Base-by-base conservation (phyloP, 2,797 vertebrate genomes). In the Leptodactylus fallax region DNA sequence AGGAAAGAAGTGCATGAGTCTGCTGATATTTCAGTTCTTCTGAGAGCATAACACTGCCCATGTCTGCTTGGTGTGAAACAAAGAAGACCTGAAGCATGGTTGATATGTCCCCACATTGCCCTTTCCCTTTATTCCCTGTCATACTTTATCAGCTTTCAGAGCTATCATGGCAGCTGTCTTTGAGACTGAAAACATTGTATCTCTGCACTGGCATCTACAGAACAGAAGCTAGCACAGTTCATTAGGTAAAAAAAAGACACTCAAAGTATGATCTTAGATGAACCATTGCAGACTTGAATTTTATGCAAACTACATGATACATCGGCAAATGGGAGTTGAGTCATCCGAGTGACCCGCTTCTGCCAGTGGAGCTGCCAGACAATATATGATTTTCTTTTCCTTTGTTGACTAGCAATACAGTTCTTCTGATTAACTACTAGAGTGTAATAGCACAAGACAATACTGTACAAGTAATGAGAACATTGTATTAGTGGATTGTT, bases 271-370 rank as follows among this genome's bases (percentile, higher is more conserved):
- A 82, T 80, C 27, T 74, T 82, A 67, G 45, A 55, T 27, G 27
- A 67, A 65, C 53, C 51, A 69, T 79, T 72, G 11, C 19, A 55
- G 79, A 23, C n/a, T 61, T 45, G n/a, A n/a, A 71, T 55, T 81
- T 69, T 81, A 76, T 87, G 56, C 85, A 87, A 79, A 79, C 61
- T 71, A 36, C 47, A 71, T 80, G 77, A 86, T 55, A 69, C 63
- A 56, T 71, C 23, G 36, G 85, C 47, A 63, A 56, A 86, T n/a
- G 76, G 67, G 45, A 56, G 77, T 63, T 81, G 79, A 81, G 79
- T 61, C 85, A 81, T 81, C n/a, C n/a, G 6, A 63, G 53, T 56
- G 67, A 80, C 53, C 78, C 16, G 58, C 51, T 83, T 72, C 67
- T 83, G 80, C 60, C 47, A 67, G 14, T 53, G 63, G 47, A 53